These are phyloP conservation scores for Globia sparganii DNA, from an alignment of 2,888 invertebrate species.

Conservation along the genomic window DNA sequence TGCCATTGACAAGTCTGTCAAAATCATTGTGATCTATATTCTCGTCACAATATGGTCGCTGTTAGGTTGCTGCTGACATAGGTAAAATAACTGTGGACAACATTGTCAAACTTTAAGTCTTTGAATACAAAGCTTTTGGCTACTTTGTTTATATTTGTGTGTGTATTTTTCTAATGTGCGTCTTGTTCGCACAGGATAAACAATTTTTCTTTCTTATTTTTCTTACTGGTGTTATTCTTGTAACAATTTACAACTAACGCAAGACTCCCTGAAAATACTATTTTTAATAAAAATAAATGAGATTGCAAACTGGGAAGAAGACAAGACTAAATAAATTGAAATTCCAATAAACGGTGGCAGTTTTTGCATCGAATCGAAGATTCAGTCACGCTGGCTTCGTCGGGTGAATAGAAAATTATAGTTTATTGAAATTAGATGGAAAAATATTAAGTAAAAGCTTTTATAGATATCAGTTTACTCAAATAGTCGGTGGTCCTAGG, in stretches of 20 bases:
- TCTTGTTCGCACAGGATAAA: not conserved
- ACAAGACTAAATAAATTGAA: constrained; percentile 42
- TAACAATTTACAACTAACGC: not conserved
- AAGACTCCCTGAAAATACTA: not conserved
- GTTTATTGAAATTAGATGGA: constrained; percentile 14
- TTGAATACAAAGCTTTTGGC: not conserved
- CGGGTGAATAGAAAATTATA: constrained; percentile 28
- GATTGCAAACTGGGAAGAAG: constrained; percentile 23
- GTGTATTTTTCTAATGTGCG: not conserved
- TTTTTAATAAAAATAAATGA: constrained; percentile 39
- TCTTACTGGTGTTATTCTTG: not conserved
- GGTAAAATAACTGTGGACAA: not conserved
- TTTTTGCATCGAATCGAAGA: constrained; percentile 34
- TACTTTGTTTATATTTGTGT: not conserved
- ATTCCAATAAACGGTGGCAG: constrained; percentile 27
- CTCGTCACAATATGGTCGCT: not conserved
- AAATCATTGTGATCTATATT: not conserved
- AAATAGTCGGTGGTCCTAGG: not conserved
- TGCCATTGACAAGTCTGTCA: not conserved
- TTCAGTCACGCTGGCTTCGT: constrained; percentile 25
- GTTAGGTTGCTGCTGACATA: not conserved
- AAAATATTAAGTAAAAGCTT: not conserved
- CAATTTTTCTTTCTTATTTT: not conserved
- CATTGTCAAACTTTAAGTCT: not conserved
- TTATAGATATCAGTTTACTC: not conserved